A percentile compares a stretch with the other conserved stretches of the same genome.
phyloP scores from a whole-genome alignment of 2,888 invertebrate genomes.

The Lepidonotus clava region DNA sequence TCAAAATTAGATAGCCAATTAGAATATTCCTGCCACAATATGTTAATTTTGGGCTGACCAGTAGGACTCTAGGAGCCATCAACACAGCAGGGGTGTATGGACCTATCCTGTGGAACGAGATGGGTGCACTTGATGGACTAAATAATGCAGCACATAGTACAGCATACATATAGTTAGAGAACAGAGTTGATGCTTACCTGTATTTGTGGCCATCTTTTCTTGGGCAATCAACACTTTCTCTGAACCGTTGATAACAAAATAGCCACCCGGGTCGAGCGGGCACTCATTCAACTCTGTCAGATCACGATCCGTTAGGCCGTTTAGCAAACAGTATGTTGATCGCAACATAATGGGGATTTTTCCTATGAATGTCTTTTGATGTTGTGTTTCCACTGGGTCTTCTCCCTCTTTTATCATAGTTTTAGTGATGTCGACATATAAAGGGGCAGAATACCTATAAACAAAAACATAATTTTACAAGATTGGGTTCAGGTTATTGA shows the following conservation, averaged over 20 bases:
- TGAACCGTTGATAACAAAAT: slow-evolving; percentile 99
- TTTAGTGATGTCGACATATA: slow-evolving; percentile 99
- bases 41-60: too few relatives aligned
- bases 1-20: too few relatives aligned
- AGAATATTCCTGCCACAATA: too few relatives aligned
- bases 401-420: slow-evolving; percentile 92
- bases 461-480: too few relatives aligned
- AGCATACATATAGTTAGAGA: too few relatives aligned
- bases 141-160: too few relatives aligned
- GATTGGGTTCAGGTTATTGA: too few relatives aligned
- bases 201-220: slow-evolving; percentile 99
- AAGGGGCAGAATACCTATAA: slow-evolving; percentile 93
- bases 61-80: too few relatives aligned
- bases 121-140: too few relatives aligned
- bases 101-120: too few relatives aligned
- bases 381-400: slow-evolving; percentile 89
- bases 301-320: slow-evolving; percentile 98
- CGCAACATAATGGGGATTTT: slow-evolving; percentile 99
- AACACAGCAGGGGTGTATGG: too few relatives aligned
- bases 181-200: slow-evolving; percentile 82
- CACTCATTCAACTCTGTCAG: slow-evolving; percentile 99
- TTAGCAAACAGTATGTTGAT: slow-evolving; percentile 97
- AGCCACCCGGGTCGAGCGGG: slow-evolving; percentile 99
- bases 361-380: slow-evolving; percentile 87
- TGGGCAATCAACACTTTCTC: slow-evolving; percentile 99